A percentile compares a stretch with the other conserved stretches of the same genome.
Conservation (phyloP, 2,888 invertebrate genomes). For the Scaptomyza polygonia region DNA sequence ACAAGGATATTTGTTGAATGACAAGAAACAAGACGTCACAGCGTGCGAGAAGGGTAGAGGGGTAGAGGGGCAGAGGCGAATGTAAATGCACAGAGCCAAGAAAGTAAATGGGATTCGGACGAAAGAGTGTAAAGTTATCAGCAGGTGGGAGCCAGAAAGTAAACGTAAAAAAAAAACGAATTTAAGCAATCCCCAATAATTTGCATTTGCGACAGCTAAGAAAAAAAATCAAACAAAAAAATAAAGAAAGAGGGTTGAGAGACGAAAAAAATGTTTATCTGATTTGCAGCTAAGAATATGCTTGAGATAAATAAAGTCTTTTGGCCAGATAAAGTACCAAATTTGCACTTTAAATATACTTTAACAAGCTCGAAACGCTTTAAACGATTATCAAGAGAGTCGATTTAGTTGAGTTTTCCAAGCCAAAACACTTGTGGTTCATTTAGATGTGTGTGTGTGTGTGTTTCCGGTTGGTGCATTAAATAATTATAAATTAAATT, state of each 20-base stretch:
- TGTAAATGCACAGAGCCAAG: slow-evolving; percentile 3
- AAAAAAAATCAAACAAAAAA: neutral
- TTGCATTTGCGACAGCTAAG: slow-evolving; percentile 19
- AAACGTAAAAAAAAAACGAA: neutral
- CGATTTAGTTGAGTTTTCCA: neutral
- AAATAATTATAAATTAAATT: slow-evolving; percentile 48
- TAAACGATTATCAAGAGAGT: neutral
- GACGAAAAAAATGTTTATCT: neutral
- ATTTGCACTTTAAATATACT: no score
- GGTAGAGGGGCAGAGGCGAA: no score
- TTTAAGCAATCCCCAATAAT: slow-evolving; percentile 15
- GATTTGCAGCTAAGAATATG: slow-evolving; percentile 7
- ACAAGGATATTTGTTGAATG: slow-evolving; percentile 31
- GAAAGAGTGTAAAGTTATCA: slow-evolving; percentile 12
- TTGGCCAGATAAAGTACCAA: no score
- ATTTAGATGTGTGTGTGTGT: slow-evolving; percentile 1
- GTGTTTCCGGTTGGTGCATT: slow-evolving; percentile 30
- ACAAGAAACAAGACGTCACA: slow-evolving; percentile 26
- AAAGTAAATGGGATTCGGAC: slow-evolving; percentile 31
- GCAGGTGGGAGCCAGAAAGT: neutral
- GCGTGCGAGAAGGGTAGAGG: no score
- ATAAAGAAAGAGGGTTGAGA: neutral
- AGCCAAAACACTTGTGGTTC: slow-evolving; percentile 15
- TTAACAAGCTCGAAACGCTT: neutral
- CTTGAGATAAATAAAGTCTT: slow-evolving; percentile 5